A percentile compares a stretch with the other conserved stretches of the same genome.
Evolutionary conservation across 1,140 invertebrate species (phyloP).

Genomic region (Samia ricini): DNA sequence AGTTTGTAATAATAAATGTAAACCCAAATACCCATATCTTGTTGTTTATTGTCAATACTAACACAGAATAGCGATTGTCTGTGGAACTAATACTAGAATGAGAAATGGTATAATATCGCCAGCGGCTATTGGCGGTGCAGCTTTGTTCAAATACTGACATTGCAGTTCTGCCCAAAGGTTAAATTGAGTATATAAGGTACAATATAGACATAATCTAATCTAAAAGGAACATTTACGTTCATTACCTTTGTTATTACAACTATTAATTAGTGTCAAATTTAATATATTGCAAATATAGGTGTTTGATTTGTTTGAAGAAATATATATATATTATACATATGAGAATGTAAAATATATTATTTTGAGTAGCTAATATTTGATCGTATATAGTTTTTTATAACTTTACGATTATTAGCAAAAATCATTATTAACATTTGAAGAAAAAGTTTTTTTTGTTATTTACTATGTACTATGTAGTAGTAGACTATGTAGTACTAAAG

Average conservation of each 20-base stretch:
- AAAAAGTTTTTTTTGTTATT: too few species aligned
- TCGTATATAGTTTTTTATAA: too few species aligned
- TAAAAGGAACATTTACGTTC: not conserved
- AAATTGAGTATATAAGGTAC: not conserved
- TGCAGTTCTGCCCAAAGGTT: not conserved
- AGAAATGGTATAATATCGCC: not conserved
- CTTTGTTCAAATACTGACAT: not conserved
- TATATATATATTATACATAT: not conserved
- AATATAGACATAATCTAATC: not conserved
- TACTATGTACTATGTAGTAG: too few species aligned
- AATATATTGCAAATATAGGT: not conserved
- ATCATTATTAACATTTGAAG: too few species aligned
- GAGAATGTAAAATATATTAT: too few species aligned
- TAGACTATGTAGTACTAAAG: too few species aligned
- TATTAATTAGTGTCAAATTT: not conserved
- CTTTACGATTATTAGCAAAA: too few species aligned
- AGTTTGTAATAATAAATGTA: not conserved
- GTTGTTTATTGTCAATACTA: not conserved
- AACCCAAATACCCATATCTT: not conserved
- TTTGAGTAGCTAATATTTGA: too few species aligned
- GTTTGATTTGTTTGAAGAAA: not conserved
- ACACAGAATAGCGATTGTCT: not conserved
- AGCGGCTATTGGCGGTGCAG: not conserved
- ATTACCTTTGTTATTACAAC: not conserved
- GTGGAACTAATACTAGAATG: not conserved